Conservation (phyloP, 2,113 vertebrate species). For the Narcine bancroftii region DNA sequence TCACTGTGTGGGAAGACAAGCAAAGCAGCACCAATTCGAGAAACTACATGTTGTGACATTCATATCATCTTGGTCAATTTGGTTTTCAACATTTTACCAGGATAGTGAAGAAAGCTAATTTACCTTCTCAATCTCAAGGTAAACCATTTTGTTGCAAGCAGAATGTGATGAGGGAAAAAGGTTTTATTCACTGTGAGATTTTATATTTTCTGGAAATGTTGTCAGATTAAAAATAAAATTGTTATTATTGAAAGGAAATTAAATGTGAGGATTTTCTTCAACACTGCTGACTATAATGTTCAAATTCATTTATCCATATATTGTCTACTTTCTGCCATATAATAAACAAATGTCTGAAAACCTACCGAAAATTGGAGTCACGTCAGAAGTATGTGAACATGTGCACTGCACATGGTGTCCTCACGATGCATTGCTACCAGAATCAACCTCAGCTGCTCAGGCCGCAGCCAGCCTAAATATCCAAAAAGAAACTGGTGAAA, state of each 20-base stretch:
- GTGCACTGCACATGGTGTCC: conserved; percentile 23
- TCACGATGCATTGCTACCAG: not conserved
- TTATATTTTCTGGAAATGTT: not conserved
- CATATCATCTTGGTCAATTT: not conserved
- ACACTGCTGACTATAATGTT: not conserved
- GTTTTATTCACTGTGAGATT: not conserved
- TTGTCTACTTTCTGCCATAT: conserved; percentile 14
- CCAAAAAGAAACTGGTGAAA: not conserved
- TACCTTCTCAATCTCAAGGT: not conserved
- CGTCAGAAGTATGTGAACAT: conserved; percentile 19
- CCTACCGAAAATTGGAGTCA: not conserved
- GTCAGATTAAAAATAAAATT: not conserved
- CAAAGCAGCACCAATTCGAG: not conserved
- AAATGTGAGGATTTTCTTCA: not conserved
- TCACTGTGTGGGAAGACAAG: not conserved
- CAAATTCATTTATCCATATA: not conserved
- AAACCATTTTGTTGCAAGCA: not conserved
- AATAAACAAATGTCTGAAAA: not conserved
- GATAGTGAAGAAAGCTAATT: not conserved
- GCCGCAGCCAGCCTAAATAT: not conserved
- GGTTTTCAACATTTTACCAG: not conserved
- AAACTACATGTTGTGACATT: not conserved
- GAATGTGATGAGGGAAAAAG: not conserved
- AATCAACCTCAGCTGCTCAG: not conserved
- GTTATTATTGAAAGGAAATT: not conserved